Percentiles rank a stretch among this genome's conserved stretches.
These are phyloP conservation scores for Archips crataeganus DNA, from an alignment of 2,888 invertebrate species.

Conservation along the genomic window DNA sequence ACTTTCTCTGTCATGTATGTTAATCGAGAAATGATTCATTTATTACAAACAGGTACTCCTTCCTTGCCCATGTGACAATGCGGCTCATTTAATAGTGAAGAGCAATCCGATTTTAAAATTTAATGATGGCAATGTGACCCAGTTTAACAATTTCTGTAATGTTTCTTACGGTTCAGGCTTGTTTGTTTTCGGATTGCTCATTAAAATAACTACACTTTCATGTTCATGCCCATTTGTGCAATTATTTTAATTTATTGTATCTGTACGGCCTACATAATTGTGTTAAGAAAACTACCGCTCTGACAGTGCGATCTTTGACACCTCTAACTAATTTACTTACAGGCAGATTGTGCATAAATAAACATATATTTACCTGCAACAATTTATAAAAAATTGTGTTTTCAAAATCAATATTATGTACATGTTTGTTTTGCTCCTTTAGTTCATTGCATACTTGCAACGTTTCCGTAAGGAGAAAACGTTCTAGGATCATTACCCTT, in stretches of 20 bases:
- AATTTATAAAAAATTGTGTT: too few relatives aligned
- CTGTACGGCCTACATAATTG: background rate
- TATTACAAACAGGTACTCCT: constrained; percentile 9
- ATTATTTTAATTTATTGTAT: background rate
- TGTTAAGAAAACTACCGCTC: too few relatives aligned
- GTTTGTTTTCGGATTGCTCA: background rate
- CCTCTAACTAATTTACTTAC: too few relatives aligned
- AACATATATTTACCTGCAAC: too few relatives aligned
- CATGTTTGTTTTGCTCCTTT: too few relatives aligned
- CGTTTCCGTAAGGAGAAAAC: too few relatives aligned
- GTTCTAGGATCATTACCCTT: too few relatives aligned
- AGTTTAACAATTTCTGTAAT: background rate
- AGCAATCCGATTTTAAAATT: constrained; percentile 29
- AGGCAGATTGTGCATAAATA: too few relatives aligned
- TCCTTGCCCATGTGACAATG: constrained; percentile 15
- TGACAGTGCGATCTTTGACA: too few relatives aligned
- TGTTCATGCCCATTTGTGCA: background rate
- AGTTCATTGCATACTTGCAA: too few relatives aligned
- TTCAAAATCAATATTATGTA: too few relatives aligned
- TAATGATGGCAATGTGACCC: constrained; percentile 26
- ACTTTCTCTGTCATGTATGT: constrained; percentile 36
- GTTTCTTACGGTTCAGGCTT: background rate
- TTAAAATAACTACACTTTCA: background rate
- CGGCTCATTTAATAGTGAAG: background rate
- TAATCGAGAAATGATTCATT: constrained; percentile 36